These are phyloP conservation scores for Operophtera brumata DNA, from an alignment of 2,888 invertebrate genomes.

Conservation along the genomic window DNA sequence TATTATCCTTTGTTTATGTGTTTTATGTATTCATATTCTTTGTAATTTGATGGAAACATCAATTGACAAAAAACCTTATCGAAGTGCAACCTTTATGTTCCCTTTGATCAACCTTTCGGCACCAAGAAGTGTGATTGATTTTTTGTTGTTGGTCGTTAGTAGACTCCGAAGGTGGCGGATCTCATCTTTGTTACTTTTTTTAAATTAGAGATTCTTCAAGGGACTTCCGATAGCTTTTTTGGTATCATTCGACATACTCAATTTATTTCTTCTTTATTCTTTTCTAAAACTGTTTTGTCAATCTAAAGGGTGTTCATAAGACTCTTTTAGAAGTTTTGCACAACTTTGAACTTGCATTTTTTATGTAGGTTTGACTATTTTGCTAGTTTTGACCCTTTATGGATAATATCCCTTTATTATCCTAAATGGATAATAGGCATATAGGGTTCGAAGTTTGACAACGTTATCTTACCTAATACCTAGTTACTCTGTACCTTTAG, in stretches of 20 bases:
- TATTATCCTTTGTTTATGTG: neutral
- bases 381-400: too few species aligned
- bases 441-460: too few species aligned
- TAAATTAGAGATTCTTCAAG: neutral
- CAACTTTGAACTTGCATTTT: too few species aligned
- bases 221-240: slow-evolving; percentile 11
- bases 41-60: slow-evolving; percentile 1
- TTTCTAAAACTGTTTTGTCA: too few species aligned
- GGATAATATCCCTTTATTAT: too few species aligned
- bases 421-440: too few species aligned
- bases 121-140: slow-evolving; percentile 21
- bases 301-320: too few species aligned
- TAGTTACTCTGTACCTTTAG: too few species aligned
- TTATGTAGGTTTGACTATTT: too few species aligned
- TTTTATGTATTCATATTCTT: too few species aligned
- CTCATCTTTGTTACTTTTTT: slow-evolving; percentile 11
- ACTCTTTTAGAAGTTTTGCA: too few species aligned
- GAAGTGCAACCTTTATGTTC: slow-evolving; percentile 7
- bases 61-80: slow-evolving; percentile 8
- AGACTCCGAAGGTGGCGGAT: slow-evolving; percentile 12
- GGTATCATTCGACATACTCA: neutral
- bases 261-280: neutral
- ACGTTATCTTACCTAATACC: too few species aligned
- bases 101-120: slow-evolving; percentile 18
- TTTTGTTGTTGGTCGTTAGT: slow-evolving; percentile 21